Evolutionary conservation across 2,113 vertebrate species (phyloP).

Genomic region (Pristiophorus japonicus): DNA sequence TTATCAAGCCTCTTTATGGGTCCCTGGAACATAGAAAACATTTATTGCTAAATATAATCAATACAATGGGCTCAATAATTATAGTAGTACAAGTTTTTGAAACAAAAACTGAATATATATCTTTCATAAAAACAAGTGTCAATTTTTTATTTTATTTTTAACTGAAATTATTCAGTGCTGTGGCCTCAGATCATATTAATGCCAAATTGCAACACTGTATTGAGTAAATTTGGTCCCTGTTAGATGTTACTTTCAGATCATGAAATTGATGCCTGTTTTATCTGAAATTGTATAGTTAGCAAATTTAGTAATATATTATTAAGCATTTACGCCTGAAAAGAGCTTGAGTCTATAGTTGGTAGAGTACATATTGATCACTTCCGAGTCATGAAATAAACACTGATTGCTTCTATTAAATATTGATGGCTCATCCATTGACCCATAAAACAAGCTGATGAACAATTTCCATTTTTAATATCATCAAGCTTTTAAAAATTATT

Average conservation of each 20-base stretch:
- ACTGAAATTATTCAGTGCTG: background rate
- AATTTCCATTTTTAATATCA: background rate
- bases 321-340: background rate
- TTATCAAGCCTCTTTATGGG: background rate
- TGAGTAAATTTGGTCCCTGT: background rate
- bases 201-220: background rate
- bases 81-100: background rate
- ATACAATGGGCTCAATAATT: background rate
- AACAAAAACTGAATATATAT: background rate
- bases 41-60: background rate
- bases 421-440: background rate
- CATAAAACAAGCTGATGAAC: background rate
- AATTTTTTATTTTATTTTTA: background rate
- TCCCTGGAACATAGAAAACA: no score
- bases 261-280: background rate
- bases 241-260: background rate
- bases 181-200: background rate
- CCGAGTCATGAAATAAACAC: background rate
- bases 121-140: background rate
- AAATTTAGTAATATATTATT: background rate
- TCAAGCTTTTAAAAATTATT: background rate
- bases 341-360: background rate
- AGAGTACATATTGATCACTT: background rate
- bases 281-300: background rate
- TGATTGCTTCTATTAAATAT: slow-evolving; percentile 1